Conservation (phyloP, 2,113 vertebrate species). For the Australoheros scitulus region DNA sequence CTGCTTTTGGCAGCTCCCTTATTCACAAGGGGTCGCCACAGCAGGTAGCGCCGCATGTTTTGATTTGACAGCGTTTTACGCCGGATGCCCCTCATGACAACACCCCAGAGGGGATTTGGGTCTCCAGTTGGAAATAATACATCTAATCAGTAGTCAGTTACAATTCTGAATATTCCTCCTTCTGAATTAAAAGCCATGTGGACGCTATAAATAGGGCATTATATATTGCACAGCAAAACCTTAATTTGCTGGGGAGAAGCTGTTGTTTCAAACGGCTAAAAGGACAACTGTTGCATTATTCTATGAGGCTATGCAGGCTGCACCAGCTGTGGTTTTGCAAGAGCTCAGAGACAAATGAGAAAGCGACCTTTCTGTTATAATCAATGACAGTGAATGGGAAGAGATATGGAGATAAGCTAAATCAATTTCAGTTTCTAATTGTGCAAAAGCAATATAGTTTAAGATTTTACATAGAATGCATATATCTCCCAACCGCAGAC, state of each 20-base stretch:
- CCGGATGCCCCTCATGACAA: no score
- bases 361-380: neutral
- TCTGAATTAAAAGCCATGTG: neutral
- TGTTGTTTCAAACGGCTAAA: neutral
- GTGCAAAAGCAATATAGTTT: neutral
- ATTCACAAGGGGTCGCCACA: no score
- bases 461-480: slow-evolving; percentile 8
- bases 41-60: no score
- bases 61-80: no score
- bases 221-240: neutral
- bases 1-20: no score
- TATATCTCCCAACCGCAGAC: neutral
- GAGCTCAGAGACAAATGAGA: neutral
- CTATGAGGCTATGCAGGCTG: no score
- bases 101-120: no score
- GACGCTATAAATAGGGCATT: neutral
- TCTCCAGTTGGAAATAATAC: neutral
- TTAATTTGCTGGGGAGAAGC: neutral
- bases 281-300: neutral
- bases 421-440: slow-evolving; percentile 7
- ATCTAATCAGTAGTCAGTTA: neutral
- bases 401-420: neutral
- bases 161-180: neutral
- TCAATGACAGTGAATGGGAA: neutral
- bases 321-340: neutral